Percentiles rank a stretch among this genome's conserved stretches.
These are phyloP conservation scores for Xestia rhomboidea DNA, from an alignment of 2,888 invertebrate species.

Conservation along the genomic window DNA sequence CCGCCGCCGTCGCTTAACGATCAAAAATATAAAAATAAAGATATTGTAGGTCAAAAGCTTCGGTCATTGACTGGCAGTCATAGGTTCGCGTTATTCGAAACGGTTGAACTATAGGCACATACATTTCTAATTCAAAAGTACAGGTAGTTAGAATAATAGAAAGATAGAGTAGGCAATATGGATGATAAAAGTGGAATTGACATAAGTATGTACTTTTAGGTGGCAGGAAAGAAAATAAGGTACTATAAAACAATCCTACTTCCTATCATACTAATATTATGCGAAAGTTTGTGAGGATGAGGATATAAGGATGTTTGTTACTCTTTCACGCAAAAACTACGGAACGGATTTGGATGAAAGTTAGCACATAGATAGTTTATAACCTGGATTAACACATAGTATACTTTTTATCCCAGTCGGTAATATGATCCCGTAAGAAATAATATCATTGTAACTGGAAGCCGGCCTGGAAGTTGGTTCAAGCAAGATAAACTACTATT, in stretches of 20 bases:
- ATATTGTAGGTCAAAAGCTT: constrained; percentile 14
- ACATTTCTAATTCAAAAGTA: constrained; percentile 7
- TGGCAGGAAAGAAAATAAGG: not conserved
- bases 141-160: not conserved
- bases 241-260: no score
- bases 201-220: not conserved
- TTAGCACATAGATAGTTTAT: no score
- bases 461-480: not conserved
- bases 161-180: not conserved
- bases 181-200: not conserved
- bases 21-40: constrained; percentile 9
- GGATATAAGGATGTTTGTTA: no score
- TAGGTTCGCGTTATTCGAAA: constrained; percentile 15
- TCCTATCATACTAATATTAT: no score
- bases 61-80: constrained; percentile 29
- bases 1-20: not conserved
- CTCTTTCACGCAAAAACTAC: no score
- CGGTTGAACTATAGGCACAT: not conserved
- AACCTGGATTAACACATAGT: no score
- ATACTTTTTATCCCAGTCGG: no score
- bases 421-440: no score
- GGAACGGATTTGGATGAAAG: no score
- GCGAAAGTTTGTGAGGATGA: no score
- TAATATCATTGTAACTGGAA: not conserved
- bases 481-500: not conserved